Base-by-base conservation (phyloP, 1,140 invertebrate species). In the Homarus americanus region DNA sequence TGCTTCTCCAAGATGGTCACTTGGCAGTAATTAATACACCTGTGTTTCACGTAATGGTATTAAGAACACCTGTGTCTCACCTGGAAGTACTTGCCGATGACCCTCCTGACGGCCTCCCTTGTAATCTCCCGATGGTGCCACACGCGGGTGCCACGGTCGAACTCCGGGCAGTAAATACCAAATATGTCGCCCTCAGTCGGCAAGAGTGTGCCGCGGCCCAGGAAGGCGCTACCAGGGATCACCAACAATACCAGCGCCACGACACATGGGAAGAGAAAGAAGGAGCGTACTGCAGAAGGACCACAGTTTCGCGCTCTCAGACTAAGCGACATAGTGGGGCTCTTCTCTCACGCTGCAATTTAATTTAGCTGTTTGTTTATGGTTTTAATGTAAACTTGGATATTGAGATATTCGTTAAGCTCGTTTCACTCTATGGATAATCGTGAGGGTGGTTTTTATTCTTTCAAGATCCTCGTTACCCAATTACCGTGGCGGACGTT, bases 111-210 rank as follows among this genome's bases (percentile, higher is more conserved):
- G 10, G 75, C 91, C 36, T 92, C 91, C 44, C 87, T 86, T n/a
- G 82, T 90, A 44, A 92, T 90, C 63, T 90, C 91, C 63, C 87
- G 34, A 76, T 92, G 91, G 63, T 89, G 82, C 91, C 91, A 92
- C 9, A 90, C 87, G 2, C n/a, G 82, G 34, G 87, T 90, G 15
- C 28, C 34, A 28, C 82, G 63, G 76, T 92, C 82, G 38, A 92
- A 92, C 0, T 82, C 87, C 7, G 44, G 20, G 87, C 91, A 92
- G 53, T 88, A 85, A 20, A 92, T 80, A 7, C 63, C 78, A 40
- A 92, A 90, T 10, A 84, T 72, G 75, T 92, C 91, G 17, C 82
- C 91, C 12, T 90, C 28, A 24, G 80, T 41, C 75, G 90, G 87
- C 66, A 92, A 44, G 20, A 92, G 41, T 1, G 82, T 86, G 24